Evolutionary conservation across 2,797 vertebrate genomes (phyloP), one percentile per base, ranked within the genome.

Genomic region (Helarctos malayanus): DNA sequence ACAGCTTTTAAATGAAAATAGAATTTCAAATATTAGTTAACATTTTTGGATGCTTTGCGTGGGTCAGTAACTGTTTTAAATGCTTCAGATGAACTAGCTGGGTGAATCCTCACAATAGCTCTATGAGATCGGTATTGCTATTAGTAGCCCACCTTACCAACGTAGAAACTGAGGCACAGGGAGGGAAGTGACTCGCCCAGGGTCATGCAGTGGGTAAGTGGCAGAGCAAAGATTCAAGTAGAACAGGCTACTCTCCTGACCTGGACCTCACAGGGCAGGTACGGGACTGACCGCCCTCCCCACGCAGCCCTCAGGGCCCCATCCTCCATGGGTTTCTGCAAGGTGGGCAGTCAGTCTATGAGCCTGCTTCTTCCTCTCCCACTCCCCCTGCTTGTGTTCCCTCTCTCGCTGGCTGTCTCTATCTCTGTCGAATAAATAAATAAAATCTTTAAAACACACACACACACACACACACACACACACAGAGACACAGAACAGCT

Each of bases 1-100:
- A 78, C 52, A 79, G 56, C 25, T 75, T 94, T 91, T 91, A 69
- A 65, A 75, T 79, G 81, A 95, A 81, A 91, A 59, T 73, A 86
- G 65, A 63, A 95, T 63, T 65, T 92, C 21, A 82, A 76, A n/a
- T 89, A 69, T 56, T 89, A 59, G 79, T 75, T 38, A 85, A 65
- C 29, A 29, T 56, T 49, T 89, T 56, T 41, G 54, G 35, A 27
- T 6, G 32, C 32, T 90, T 45, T 21, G 35, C 49, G 35, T 35
- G 38, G 47, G n/a, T 23, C 59, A 76, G 59, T 21, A 89, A 59
- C 59, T 68, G 19, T 65, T 76, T 54, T 69, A 84, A 97, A 84
- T 38, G 29, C 35, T 79, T 41, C 2, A 2, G 13, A 13, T n/a
- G 32, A 85, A 59, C 52, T 32, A 89, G 15, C 75, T 21, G 32